Evolutionary conservation across 92 coral and sea anemone genomes (phyloP), one percentile per base, ranked within the genome.

Genomic region (Desmophyllum pertusum): DNA sequence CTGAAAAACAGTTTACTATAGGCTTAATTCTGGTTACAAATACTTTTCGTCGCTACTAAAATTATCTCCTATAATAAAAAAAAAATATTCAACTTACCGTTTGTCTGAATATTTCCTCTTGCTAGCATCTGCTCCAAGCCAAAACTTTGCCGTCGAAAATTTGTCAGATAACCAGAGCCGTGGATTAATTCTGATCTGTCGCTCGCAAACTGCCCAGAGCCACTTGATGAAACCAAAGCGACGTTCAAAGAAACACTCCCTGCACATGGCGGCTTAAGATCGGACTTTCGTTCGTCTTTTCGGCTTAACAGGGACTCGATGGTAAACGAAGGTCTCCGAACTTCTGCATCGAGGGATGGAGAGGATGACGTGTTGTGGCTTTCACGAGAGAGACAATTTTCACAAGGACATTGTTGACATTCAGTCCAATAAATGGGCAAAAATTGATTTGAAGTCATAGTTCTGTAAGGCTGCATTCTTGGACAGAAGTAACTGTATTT

Each of bases 401-500:
- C 78, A 33, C 86, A 82, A 23, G 79, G 27, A 42, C 86, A 82
- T 33, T 27, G 53, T 10, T 19, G 71, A 21, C n/a, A 40, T 35
- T 59, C 73, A 5, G 73, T 15, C 86, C 86, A 82, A 61, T 82
- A 82, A 73, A 72, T 25, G 17, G 86, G 86, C 36, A 82, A 72
- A 53, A 71, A 30, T 0, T 61, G 67, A 30, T 52, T 72, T 9
- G 79, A 3, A 13, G 79, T 38, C 0, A 36, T 14, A 21, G 55
- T 71, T 57, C 77, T 72, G 68, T 82, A 82, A 31, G 78, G 79
- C 51, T 59, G 78, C 86, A 82, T 82, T 72, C 17, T 29, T 33
- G 51, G 27, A 30, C 2, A 37, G 50, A n/a, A n/a, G n/a, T n/a
- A n/a, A n/a, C 35, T 8, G 65, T 59, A 25, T 59, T 25, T 25